Evolutionary conservation across 2,888 invertebrate genomes (phyloP), one percentile per base, ranked within the genome.

Genomic region (Tiphia femorata): DNA sequence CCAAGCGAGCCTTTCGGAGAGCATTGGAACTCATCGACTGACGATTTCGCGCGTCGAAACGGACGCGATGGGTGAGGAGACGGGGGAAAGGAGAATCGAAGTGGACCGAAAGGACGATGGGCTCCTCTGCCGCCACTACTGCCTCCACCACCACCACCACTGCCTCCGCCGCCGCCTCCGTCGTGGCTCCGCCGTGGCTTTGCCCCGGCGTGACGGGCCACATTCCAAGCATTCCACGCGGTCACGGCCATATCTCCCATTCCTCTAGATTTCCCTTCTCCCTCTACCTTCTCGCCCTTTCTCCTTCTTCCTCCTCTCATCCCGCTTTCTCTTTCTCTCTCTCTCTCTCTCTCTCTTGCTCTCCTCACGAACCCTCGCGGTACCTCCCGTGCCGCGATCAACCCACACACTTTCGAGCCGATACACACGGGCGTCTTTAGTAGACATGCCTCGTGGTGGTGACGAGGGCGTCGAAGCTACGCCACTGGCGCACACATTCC

Each of bases 211-310:
- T 82, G 82, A 82, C 80, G 80, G 79, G 79, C 81, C 79, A 75
- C 81, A 82, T 82, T 81, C 82, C 80, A 60, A 25, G 65, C 77
- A 79, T 82, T 75, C 82, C 81, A 60, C 70, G 73, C 81, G 82
- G 80, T 82, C 82, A 82, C 75, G 82, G 81, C 77, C 81, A 77
- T 81, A 81, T 81, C 81, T 82, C 75, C 76, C 80, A 76, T 81
- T 82, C 80, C 79, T 81, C 66, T 70, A 73, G 73, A 76, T 74
- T 74, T 73, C 68, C 67, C 67, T 58, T 68, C 64, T 67, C 64
- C 54, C 53, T 33, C 46, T 54, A 47, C 43, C 51, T 43, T 35
- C 50, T 48, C 30, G 30, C 43, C 21, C 52, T 52, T 42, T 53
- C 47, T 49, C 49, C 42, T n/a, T 14, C 41, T 27, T 37, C 37